phyloP scores from a whole-genome alignment of 2,797 vertebrate species.

The Champsocephalus gunnari region DNA sequence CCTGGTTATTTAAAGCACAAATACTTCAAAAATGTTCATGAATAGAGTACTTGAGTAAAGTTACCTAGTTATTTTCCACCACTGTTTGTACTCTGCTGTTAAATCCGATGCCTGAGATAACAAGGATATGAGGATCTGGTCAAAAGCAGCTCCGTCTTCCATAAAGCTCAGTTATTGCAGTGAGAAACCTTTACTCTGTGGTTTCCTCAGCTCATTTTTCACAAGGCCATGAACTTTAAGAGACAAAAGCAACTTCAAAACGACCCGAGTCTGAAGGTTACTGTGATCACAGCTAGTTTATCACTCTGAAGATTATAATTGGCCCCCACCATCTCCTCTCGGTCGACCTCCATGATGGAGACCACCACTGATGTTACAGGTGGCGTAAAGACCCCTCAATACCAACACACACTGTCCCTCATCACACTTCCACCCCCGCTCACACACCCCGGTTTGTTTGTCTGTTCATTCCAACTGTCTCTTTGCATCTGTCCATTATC shows the following conservation, averaged over 20 bases:
- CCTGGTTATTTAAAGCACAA: too few species aligned
- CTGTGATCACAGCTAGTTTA: not conserved
- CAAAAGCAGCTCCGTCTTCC: constrained; percentile 31
- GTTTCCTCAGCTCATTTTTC: constrained; percentile 50
- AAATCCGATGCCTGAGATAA: constrained; percentile 26
- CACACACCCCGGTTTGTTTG: constrained; percentile 43
- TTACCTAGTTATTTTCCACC: too few species aligned
- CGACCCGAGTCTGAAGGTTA: constrained; percentile 28
- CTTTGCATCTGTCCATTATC: constrained; percentile 40
- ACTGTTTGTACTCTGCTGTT: constrained; percentile 27
- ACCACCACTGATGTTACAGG: constrained; percentile 68
- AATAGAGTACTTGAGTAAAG: too few species aligned
- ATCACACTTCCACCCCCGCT: constrained; percentile 44
- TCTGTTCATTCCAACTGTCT: constrained; percentile 36
- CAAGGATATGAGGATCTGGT: constrained; percentile 12
- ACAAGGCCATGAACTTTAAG: constrained; percentile 50
- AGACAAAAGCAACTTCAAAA: constrained; percentile 25
- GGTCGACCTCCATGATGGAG: constrained; percentile 63
- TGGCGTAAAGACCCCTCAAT: constrained; percentile 57
- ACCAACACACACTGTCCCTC: constrained; percentile 50
- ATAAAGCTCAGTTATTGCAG: constrained; percentile 37
- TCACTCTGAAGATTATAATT: constrained; percentile 43
- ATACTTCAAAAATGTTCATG: too few species aligned
- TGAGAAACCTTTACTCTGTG: constrained; percentile 28
- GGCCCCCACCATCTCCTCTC: constrained; percentile 12